Conservation (phyloP, 37 sponge, comb jelly and placozoan species). For the Petrosia ficiformis region DNA sequence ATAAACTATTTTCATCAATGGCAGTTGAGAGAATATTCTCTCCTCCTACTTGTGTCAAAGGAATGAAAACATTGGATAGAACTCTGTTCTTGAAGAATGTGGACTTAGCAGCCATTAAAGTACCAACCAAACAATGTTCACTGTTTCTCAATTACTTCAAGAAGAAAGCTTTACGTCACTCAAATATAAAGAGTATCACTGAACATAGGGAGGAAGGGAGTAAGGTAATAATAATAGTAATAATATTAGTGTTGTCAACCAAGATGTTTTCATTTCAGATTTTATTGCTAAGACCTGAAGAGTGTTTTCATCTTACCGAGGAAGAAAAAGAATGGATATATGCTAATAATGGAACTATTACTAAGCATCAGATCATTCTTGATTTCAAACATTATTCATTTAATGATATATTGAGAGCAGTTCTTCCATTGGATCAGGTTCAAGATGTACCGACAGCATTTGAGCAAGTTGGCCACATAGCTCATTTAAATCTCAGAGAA, state of each 20-base stretch:
- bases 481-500: constrained; percentile 89
- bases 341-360: constrained; percentile 30
- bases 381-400: constrained; percentile 37
- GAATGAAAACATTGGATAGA: constrained; percentile 63
- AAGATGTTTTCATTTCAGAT: too few species aligned
- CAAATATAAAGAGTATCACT: constrained; percentile 41
- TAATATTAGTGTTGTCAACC: too few species aligned
- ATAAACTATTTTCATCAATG: too few species aligned
- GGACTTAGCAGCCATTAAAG: constrained; percentile 55
- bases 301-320: constrained; percentile 23
- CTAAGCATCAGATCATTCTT: constrained; percentile 34
- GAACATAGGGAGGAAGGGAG: too few species aligned
- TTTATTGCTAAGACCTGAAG: constrained; percentile 49
- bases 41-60: constrained; percentile 73
- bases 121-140: constrained; percentile 10
- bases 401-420: constrained; percentile 47
- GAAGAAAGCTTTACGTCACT: constrained; percentile 21
- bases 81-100: constrained; percentile 45
- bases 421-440: constrained; percentile 53
- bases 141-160: constrained; percentile 25
- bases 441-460: constrained; percentile 66
- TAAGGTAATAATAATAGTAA: too few species aligned
- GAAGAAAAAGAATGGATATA: constrained; percentile 47
- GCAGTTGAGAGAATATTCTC: constrained; percentile 40
- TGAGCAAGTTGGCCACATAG: constrained; percentile 95